Evolutionary conservation across 2,113 vertebrate genomes (phyloP).

Genomic region (Nibea albiflora): DNA sequence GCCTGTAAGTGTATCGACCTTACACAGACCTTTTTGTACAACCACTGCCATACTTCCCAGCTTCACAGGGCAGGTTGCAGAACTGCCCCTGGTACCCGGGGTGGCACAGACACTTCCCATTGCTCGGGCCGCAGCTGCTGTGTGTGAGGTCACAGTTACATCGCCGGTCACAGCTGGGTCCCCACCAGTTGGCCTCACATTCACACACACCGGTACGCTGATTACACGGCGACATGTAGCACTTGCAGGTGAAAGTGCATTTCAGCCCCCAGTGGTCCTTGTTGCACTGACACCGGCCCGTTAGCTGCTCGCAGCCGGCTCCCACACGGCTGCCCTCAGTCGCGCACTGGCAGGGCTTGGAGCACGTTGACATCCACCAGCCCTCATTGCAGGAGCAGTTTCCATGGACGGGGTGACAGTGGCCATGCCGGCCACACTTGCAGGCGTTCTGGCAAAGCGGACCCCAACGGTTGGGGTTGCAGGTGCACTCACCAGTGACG

Average conservation of each 20-base stretch:
- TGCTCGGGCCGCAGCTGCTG: slow-evolving; percentile 81
- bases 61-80: slow-evolving; percentile 85
- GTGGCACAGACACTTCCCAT: slow-evolving; percentile 86
- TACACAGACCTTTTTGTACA: slow-evolving; percentile 86
- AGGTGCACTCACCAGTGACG: slow-evolving; percentile 87
- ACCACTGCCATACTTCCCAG: slow-evolving; percentile 84
- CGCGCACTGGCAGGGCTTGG: slow-evolving; percentile 86
- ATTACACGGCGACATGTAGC: slow-evolving; percentile 85
- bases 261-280: slow-evolving; percentile 88
- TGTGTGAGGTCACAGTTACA: slow-evolving; percentile 87
- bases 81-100: slow-evolving; percentile 84
- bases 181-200: slow-evolving; percentile 87
- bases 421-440: slow-evolving; percentile 86
- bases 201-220: slow-evolving; percentile 87
- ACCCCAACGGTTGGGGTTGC: slow-evolving; percentile 89
- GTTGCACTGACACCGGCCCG: slow-evolving; percentile 87
- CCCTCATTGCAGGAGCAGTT: slow-evolving; percentile 90
- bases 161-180: slow-evolving; percentile 80
- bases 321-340: slow-evolving; percentile 40
- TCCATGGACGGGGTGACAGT: slow-evolving; percentile 85
- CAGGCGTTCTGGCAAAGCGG: slow-evolving; percentile 86
- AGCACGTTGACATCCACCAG: slow-evolving; percentile 89
- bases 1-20: neutral
- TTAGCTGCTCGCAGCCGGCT: slow-evolving; percentile 84
- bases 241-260: slow-evolving; percentile 86